Evolutionary conservation across 1,140 invertebrate species (phyloP).

Genomic region (Dreissena rostriformis): DNA sequence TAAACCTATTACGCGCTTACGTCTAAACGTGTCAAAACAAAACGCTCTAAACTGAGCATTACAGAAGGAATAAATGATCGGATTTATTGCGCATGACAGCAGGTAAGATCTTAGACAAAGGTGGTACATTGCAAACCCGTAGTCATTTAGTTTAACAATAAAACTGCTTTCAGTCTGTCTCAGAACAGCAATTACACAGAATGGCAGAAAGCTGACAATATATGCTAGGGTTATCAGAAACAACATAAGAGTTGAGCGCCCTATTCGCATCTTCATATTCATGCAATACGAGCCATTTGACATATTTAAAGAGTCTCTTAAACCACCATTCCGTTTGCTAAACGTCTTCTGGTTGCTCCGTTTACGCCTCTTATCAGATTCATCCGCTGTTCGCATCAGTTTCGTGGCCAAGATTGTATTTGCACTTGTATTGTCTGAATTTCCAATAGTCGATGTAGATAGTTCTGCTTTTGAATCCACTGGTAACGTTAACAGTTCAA

Average conservation of each 20-base stretch:
- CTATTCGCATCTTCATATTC: slow-evolving; percentile 36
- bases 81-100: slow-evolving; percentile 48
- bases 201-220: slow-evolving; percentile 50
- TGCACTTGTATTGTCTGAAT: too few species aligned
- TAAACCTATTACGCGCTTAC: too few species aligned
- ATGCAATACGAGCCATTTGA: slow-evolving; percentile 24
- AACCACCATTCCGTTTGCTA: slow-evolving; percentile 4
- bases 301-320: slow-evolving; percentile 35
- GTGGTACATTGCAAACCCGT: slow-evolving; percentile 21
- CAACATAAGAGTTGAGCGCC: slow-evolving; percentile 44
- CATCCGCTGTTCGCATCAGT: neutral
- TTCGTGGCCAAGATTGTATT: too few species aligned
- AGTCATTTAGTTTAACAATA: neutral
- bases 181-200: slow-evolving; percentile 33
- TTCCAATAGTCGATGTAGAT: too few species aligned
- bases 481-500: neutral
- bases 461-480: neutral
- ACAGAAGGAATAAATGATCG: slow-evolving; percentile 53
- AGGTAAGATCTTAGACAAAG: slow-evolving; percentile 47
- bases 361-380: neutral
- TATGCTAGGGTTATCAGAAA: slow-evolving; percentile 42
- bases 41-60: slow-evolving; percentile 49
- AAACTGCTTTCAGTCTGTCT: slow-evolving; percentile 20
- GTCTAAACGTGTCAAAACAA: slow-evolving; percentile 38
- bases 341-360: neutral